Evolutionary conservation across 2,113 vertebrate species (phyloP), one percentile per base, ranked within the genome.

Genomic region (Hipposideros armiger): DNA sequence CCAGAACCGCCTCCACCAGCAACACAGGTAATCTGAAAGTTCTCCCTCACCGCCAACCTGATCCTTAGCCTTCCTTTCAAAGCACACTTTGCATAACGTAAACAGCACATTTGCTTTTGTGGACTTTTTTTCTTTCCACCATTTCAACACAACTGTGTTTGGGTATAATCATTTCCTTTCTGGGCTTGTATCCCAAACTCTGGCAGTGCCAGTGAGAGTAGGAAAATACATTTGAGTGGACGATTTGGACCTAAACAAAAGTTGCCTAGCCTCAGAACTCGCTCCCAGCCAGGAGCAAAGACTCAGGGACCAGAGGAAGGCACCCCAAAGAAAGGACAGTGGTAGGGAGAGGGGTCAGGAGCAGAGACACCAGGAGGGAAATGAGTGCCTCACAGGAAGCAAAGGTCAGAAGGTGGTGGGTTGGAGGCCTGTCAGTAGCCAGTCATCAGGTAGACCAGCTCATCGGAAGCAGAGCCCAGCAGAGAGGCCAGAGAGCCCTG

Each of bases 151-250:
- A 3, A 28, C 76, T 74, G 40, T 87, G 87, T 86, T 88, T 93
- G 69, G 62, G 82, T 60, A 45, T 26, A 64, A 85, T 85, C 86
- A 17, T 72, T 87, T 96, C 93, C 94, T 93, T 95, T 89, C 85
- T 81, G 56, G 87, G 81, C 82, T 80, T 81, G 28, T 26, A 28
- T 96, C 88, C 94, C 91, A 95, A 54, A 91, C 62, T 54, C 84
- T 11, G 40, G 78, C 69, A 69, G 8, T 32, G 15, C 45, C 6
- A 0, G 5, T 3, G 32, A 67, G 50, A 93, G 19, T 20, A 30
- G 15, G 19, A 70, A 94, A 58, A 40, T 26, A 60, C 56, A 50
- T 45, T 67, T 74, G 70, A 58, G 85, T 89, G 81, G 60, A 86
- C 0, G 1, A 83, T 64, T 54, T 81, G 66, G 70, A 89, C 69